Percentiles rank a stretch among this genome's conserved stretches.
Evolutionary conservation across 2,888 invertebrate genomes (phyloP).

Genomic region (Stenolophus ochropezus): DNA sequence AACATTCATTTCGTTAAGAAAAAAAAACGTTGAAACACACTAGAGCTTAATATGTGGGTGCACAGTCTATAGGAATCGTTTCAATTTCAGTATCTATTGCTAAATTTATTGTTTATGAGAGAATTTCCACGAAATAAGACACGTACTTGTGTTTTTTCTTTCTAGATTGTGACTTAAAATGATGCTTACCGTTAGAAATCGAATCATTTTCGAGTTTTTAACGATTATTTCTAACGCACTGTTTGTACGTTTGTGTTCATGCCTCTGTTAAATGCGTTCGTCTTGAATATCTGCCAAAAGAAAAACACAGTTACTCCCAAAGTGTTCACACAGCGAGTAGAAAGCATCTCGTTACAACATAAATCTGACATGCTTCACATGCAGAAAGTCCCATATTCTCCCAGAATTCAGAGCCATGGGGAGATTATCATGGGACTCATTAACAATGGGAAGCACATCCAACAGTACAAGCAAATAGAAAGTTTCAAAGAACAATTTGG

Average conservation of each 20-base stretch:
- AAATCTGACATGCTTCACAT: constrained; percentile 64
- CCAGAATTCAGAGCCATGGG: neutral
- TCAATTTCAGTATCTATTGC: constrained; percentile 48
- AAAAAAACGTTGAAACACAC: constrained; percentile 35
- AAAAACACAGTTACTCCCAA: constrained; percentile 75
- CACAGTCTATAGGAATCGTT: constrained; percentile 47
- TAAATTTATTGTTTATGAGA: constrained; percentile 55
- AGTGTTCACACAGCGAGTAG: constrained; percentile 63
- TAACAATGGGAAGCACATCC: constrained; percentile 24
- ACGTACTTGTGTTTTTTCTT: constrained; percentile 39
- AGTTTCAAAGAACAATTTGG: constrained; percentile 66
- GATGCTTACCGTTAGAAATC: constrained; percentile 51
- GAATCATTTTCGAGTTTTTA: constrained; percentile 34
- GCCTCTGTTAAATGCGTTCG: constrained; percentile 78
- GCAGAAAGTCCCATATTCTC: constrained; percentile 16
- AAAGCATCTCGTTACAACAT: constrained; percentile 73
- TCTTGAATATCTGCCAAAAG: constrained; percentile 83
- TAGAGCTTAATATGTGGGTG: constrained; percentile 39
- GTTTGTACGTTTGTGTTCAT: constrained; percentile 15
- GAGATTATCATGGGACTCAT: neutral
- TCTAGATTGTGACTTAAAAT: neutral
- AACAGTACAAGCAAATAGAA: constrained; percentile 50
- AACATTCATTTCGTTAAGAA: constrained; percentile 44
- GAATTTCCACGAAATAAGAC: constrained; percentile 47
- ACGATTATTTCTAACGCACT: constrained; percentile 23